Base-by-base conservation (phyloP, 2,888 invertebrate genomes). In the Salticus scenicus region DNA sequence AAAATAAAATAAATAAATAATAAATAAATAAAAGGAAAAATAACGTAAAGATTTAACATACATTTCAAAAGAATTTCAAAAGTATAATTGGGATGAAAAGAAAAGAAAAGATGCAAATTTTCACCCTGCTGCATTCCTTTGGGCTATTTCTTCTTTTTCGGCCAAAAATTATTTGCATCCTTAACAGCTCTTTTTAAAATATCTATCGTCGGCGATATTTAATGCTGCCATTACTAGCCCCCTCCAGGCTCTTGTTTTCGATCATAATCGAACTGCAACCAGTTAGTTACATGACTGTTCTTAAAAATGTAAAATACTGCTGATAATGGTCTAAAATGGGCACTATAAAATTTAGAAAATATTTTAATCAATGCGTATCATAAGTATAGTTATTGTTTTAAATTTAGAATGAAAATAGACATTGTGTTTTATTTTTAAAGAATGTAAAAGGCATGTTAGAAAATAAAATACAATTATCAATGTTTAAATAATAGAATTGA, bases 11-110 rank as follows among this genome's bases (percentile, higher is more conserved):
- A 20, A 57, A 57, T 24, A 24, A 57, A 57, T 57, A 24, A 57
- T 24, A n/a, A n/a, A n/a, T 47, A 47, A 17, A n/a, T 24, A 57
- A 24, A 57, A 24, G 4, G 7, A 57, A 12, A 57, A 47, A 47
- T 47, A 47, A n/a, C 7, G 37, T 2, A 57, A 17, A 24, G 57
- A 57, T 57, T 57, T 57, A 57, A 5, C 12, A 57, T 20, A 17
- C 2, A 57, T 24, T 57, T 57, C 4, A 57, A 57, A 57, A 57
- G 1, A 17, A 5, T 12, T 24, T 20, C 24, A 57, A 57, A 57
- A 57, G 57, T 20, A 17, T 57, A 57, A 57, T 57, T 57, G 24
- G 57, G 57, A 5, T 20, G 57, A 57, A 57, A 57, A 57, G 57
- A 24, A 24, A 57, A 7, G 57, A 57, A 57, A 57, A 57, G 20